phyloP scores from a whole-genome alignment of 2,113 vertebrate species.

The Ailurus styani region DNA sequence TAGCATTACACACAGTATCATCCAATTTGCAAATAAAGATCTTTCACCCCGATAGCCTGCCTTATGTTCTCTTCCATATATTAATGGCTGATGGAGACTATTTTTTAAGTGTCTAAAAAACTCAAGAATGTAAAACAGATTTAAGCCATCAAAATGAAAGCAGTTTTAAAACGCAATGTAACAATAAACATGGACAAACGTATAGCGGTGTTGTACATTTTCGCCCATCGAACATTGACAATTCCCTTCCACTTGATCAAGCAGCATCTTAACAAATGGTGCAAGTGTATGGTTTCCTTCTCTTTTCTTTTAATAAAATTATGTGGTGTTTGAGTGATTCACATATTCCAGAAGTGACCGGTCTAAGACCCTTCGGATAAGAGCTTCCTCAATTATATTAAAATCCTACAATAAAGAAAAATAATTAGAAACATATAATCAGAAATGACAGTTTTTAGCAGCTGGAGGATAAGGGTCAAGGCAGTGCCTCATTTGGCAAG shows the following conservation, averaged over 20 bases:
- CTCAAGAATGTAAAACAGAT: conserved; percentile 16
- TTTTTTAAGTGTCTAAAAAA: conserved; percentile 40
- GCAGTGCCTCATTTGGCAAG: background rate
- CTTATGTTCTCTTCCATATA: background rate
- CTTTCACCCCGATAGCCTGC: background rate
- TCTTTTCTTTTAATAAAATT: conserved; percentile 22
- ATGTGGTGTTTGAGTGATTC: conserved; percentile 67
- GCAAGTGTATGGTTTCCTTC: background rate
- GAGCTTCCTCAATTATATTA: conserved; percentile 74
- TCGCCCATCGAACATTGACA: background rate
- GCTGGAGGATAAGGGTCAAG: background rate
- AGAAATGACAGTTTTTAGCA: conserved; percentile 12
- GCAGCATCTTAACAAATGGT: conserved; percentile 53
- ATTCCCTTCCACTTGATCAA: conserved; percentile 16
- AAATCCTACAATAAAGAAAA: conserved; percentile 70
- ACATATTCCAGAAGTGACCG: conserved; percentile 74
- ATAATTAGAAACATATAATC: conserved; percentile 39
- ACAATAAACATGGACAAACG: conserved; percentile 14
- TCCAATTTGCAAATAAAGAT: background rate
- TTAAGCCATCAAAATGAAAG: conserved; percentile 31
- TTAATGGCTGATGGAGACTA: background rate
- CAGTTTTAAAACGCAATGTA: background rate
- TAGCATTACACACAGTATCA: background rate
- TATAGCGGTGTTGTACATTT: background rate
- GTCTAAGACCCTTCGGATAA: conserved; percentile 76